A percentile compares a stretch with the other conserved stretches of the same genome.
phyloP scores from a whole-genome alignment of 2,888 invertebrate species.

The Nycteola revayana region DNA sequence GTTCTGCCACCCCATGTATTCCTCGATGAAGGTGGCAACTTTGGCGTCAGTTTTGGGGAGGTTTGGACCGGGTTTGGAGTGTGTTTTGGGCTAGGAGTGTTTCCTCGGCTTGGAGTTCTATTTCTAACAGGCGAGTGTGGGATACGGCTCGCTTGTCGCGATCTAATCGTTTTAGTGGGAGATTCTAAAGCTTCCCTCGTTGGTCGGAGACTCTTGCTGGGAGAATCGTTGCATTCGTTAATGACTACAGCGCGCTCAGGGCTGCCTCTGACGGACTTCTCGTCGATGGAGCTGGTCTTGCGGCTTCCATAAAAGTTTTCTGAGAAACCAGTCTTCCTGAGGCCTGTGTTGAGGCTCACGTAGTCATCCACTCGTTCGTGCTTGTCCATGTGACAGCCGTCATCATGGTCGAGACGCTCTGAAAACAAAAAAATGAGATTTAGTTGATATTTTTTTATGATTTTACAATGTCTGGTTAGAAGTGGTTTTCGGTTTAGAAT shows the following conservation, averaged over 20 bases:
- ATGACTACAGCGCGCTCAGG: constrained; percentile 62
- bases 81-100: constrained; percentile 75
- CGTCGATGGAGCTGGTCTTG: constrained; percentile 62
- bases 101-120: constrained; percentile 58
- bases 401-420: constrained; percentile 85
- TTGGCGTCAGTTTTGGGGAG: constrained; percentile 67
- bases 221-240: constrained; percentile 65
- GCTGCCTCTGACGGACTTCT: constrained; percentile 66
- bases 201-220: constrained; percentile 67
- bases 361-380: constrained; percentile 75
- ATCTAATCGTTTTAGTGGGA: constrained; percentile 63
- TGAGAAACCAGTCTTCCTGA: constrained; percentile 86
- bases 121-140: constrained; percentile 72
- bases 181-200: constrained; percentile 60
- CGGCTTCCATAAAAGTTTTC: constrained; percentile 83
- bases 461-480: too few species aligned
- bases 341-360: constrained; percentile 86
- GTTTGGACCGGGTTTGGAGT: constrained; percentile 56
- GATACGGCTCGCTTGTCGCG: constrained; percentile 69
- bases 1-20: constrained; percentile 90
- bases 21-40: constrained; percentile 74
- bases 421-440: constrained; percentile 38
- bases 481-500: too few species aligned
- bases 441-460: too few species aligned
- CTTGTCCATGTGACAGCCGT: constrained; percentile 67